Base-by-base conservation (phyloP, 2,888 invertebrate genomes). In the Noctua janthina region DNA sequence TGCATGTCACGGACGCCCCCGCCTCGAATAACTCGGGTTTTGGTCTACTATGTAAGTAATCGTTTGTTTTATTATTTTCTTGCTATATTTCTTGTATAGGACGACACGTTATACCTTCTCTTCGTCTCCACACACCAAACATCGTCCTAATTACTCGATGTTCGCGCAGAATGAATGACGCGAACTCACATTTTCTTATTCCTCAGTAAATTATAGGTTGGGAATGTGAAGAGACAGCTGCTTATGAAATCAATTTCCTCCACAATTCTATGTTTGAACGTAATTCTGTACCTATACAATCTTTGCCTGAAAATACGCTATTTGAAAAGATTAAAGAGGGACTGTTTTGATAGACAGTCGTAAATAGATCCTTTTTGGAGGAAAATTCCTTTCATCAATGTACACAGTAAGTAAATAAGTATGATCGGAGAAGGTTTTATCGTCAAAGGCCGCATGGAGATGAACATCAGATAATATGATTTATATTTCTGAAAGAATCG, bases 1-100 rank as follows among this genome's bases (percentile, higher is more conserved):
- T 94, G 95, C 95, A 81, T 86, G 94, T 95, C 95, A 96, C 95
- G 96, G 90, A 91, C 91, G 82, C 84, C 78, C 86, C 89, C 89
- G 88, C 82, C 86, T 88, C 90, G 86, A 90, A 92, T 93, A 92
- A 92, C 92, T 88, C 90, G 89, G 82, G 86, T 88, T 93, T 93
- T 92, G 92, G 91, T 88, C 88, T 92, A 91, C 93, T 92, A 93
- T 56, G 49, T 92, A 92, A 92, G 93, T 93, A 93, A 93, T 93
- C 91, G 92, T 93, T 93, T 92, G 90, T 92, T 94, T 93, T 93
- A 93, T 94, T 93, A 94, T 93, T 93, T 91, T 91, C 88, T 90
- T 88, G 80, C 78, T 79, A 79, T 83, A 87, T 91, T 90, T 88
- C 84, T 89, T 88, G 81, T 87, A 83, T 85, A 76, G 49, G 71